Base-by-base conservation (phyloP, 2,888 invertebrate genomes). In the Meandrusa payeni region DNA sequence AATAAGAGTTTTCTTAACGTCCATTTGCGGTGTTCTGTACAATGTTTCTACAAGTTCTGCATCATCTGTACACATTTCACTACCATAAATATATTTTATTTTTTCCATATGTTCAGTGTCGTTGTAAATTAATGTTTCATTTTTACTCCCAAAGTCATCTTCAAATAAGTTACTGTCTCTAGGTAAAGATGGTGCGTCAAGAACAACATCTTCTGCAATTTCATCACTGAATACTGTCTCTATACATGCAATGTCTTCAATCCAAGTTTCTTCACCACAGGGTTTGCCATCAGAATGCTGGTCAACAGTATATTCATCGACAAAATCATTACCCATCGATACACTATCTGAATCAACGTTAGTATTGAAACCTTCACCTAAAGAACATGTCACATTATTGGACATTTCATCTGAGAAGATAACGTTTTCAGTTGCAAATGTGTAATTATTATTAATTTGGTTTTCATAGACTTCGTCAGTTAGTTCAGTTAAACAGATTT, bases 161-260 rank as follows among this genome's bases (percentile, higher is more conserved):
- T 68, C 64, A 12, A 55, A 50, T 23, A 53, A 48, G 48, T 68
- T 52, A 2, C 42, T 44, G 24, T 53, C 53, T 55, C 64, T 70
- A 26, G 75, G 72, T 20, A 75, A 73, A 11, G 60, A 53, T 22
- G 64, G 59, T 4, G 57, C 60, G 55, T 69, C 70, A 34, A 76
- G 71, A 46, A 68, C 64, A 41, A 76, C 66, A 49, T 83, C 74
- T 62, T 81, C 83, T 19, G 69, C 74, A 23, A 82, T 64, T 41
- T 88, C 80, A 29, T 88, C 88, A 50, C 75, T 81, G 13, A 81
- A 74, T 43, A 88, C 77, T 12, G 86, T 87, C 64, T 88, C 88
- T 24, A 83, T 69, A 57, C 82, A 86, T 22, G 72, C 86, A 7
- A 88, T 72, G 51, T 86, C 80, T 40, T 85, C 81, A 20, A 87